A percentile compares a stretch with the other conserved stretches of the same genome.
phyloP scores from a whole-genome alignment of 2,113 vertebrate species.

The Eurypyga helias region DNA sequence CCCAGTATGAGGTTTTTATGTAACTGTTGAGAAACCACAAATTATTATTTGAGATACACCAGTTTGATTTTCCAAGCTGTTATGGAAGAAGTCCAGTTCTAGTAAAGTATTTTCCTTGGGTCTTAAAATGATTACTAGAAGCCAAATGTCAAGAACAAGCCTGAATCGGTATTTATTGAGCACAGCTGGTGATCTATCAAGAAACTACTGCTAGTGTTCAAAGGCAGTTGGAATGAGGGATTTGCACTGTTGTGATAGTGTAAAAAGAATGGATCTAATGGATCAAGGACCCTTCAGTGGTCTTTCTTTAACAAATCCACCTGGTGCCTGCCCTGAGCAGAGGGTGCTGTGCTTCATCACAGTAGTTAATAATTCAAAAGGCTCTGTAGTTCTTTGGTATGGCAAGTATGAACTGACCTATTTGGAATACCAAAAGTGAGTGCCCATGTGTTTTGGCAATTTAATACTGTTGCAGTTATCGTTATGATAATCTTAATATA shows the following conservation, averaged over 20 bases:
- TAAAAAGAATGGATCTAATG: slow-evolving; percentile 11
- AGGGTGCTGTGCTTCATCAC: neutral
- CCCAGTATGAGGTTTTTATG: neutral
- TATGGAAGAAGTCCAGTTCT: neutral
- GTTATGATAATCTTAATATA: neutral
- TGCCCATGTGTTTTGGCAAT: neutral
- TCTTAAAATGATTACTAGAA: slow-evolving; percentile 26
- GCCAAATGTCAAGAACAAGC: slow-evolving; percentile 8
- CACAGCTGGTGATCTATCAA: slow-evolving; percentile 12
- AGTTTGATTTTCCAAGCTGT: neutral
- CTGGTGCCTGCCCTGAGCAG: neutral
- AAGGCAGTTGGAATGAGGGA: slow-evolving; percentile 10
- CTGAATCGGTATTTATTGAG: slow-evolving; percentile 31
- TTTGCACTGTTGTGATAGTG: neutral
- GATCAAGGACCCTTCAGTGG: neutral
- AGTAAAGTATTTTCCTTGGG: neutral
- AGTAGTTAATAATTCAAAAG: neutral
- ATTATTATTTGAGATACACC: neutral
- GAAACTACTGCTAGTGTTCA: neutral
- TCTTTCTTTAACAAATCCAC: neutral
- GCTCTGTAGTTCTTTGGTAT: neutral
- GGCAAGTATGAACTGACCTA: neutral
- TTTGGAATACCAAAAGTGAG: neutral
- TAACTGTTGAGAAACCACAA: neutral
- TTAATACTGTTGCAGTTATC: neutral